Base-by-base conservation (phyloP, 2,797 vertebrate genomes). In the Scarus forsteni region DNA sequence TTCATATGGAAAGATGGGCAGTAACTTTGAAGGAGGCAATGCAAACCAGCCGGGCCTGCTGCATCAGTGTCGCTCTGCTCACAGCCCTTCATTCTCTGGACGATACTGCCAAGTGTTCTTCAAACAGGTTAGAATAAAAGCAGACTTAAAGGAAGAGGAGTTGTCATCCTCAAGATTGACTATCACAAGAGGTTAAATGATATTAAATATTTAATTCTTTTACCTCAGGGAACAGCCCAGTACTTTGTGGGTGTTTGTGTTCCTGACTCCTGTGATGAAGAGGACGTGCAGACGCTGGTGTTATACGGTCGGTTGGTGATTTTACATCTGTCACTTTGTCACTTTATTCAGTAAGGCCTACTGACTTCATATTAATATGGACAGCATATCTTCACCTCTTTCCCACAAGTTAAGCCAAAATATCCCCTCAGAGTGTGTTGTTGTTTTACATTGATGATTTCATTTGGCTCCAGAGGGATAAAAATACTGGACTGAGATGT, bases 21-120 rank as follows among this genome's bases (percentile, higher is more conserved):
- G 96, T 78, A 93, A 93, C 11, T 73, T 96, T 10, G 64, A 92
- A 38, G 90, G 88, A 1, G 96, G 96, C 6, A 96, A 96, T 1
- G 34, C 88, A 61, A 95, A 96, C 86, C 88, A 89, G 69, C 92
- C 94, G 3, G 96, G 95, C 12, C 92, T 93, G 2, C 85, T 92
- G 65, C 90, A 92, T 1, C 93, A 96, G 85, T 96, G 96, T 55
- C 79, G 80, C 56, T 94, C 95, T 1, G 80, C 92, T 39, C 70
- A 18, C 0, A 71, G 88, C 0, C 90, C 93, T 9, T 48, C 70
- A 61, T 96, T 97, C 83, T 91, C 53, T 34, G 95, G 95, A 16
- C 93, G 87, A 65, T 97, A 96, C 84, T 97, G 96, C 88, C 95
- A 96, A 83, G 88, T 96, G 55, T 94, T 92, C 6, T 50, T 96